These are phyloP conservation scores for Umimayanthus chanpuru DNA, from an alignment of 92 coral and sea anemone genomes.

Conservation along the genomic window DNA sequence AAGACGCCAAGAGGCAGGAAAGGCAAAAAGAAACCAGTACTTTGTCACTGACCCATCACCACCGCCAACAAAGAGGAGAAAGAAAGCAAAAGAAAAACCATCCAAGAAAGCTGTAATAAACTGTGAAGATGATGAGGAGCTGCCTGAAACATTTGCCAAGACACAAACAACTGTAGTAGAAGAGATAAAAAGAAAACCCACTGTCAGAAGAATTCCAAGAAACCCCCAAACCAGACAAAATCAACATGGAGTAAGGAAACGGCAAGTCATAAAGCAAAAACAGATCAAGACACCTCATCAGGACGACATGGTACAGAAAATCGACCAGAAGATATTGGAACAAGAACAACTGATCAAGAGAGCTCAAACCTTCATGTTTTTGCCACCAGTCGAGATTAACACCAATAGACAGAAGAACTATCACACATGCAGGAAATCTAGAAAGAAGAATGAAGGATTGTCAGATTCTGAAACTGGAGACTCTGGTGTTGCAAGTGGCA, in stretches of 20 bases:
- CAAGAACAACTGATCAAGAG: conserved; percentile 4
- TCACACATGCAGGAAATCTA: conserved; percentile 4
- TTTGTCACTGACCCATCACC: conserved; percentile 35
- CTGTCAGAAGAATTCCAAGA: background rate
- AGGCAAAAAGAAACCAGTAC: conserved; percentile 32
- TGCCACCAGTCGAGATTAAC: background rate
- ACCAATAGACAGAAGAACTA: background rate
- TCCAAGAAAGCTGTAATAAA: background rate
- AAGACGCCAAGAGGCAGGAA: conserved; percentile 27
- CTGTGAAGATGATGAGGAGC: conserved; percentile 1
- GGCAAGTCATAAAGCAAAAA: background rate
- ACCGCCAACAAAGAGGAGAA: conserved; percentile 36
- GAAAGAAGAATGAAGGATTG: background rate
- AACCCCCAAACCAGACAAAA: background rate
- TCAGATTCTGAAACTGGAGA: conserved; percentile 10
- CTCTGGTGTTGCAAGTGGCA: conserved; percentile 49
- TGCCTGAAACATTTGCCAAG: background rate
- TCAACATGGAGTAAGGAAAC: background rate
- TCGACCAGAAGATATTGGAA: background rate
- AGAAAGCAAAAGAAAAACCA: background rate
- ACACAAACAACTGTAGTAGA: background rate
- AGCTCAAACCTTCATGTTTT: background rate
- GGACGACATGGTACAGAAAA: background rate
- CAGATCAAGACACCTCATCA: background rate
- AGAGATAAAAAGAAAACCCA: background rate